Evolutionary conservation across 2,888 invertebrate genomes (phyloP), one percentile per base, ranked within the genome.

Genomic region (Bombylius major): DNA sequence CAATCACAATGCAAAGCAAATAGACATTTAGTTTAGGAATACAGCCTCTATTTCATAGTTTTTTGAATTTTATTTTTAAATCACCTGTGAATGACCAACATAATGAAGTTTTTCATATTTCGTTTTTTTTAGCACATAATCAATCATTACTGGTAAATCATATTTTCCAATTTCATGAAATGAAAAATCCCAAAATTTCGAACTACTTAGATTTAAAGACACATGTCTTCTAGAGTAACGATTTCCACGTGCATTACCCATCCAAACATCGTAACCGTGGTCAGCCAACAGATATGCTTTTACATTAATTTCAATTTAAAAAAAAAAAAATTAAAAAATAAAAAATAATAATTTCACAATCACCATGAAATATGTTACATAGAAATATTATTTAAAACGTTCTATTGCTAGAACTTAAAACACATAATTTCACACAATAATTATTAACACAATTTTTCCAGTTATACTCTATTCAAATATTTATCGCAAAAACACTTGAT

Each of bases 221-320:
- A 70, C 69, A 62, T 75, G 75, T 56, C 69, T 70, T 55, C 70
- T 69, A 1, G 73, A 73, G 59, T 75, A 74, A 13, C 71, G 69
- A 65, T 73, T 75, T 31, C 75, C 75, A 0, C 75, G 69, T 5
- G 68, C 66, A 59, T 75, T 75, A 5, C 72, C 73, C 71, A 75
- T 69, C 75, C 75, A 75, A 4, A 75, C 73, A 54, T 75, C 75
- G 50, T 74, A 75, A 55, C 74, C 74, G 56, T 69, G 62, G 61
- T 75, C 73, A 49, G 67, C 67, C 11, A 75, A 64, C 62, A 73
- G 66, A 49, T 73, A 75, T 7, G 69, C 86, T 58, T 47, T 44
- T 47, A 50, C 23, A 23, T 23, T 23, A 23, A 23, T 2, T 23
- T 23, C 3, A 23, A 23, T 23, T 23, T 23, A 23, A 23, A 23